A percentile compares a stretch with the other conserved stretches of the same genome.
These are phyloP conservation scores for Aradophagus sp. DNA, from an alignment of 1,140 invertebrate genomes.

Conservation along the genomic window DNA sequence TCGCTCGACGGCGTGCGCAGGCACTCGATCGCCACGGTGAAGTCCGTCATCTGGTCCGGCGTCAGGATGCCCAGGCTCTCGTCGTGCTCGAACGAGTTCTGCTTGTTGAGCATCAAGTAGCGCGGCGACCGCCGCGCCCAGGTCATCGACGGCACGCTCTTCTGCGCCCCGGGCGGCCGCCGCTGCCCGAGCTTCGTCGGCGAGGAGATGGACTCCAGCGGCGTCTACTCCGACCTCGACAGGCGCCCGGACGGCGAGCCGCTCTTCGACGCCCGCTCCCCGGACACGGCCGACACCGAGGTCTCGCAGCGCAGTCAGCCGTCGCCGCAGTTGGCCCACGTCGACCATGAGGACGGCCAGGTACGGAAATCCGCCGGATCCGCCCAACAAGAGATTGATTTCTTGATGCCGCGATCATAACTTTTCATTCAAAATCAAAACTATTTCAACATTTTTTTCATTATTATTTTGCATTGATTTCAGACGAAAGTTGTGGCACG, in stretches of 20 bases:
- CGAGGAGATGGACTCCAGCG: conserved; percentile 89
- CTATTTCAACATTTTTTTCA: too few species aligned
- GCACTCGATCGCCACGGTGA: too few species aligned
- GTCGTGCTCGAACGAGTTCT: conserved; percentile 84
- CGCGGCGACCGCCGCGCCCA: conserved; percentile 78
- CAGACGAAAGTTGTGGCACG: too few species aligned
- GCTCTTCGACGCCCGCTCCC: conserved; percentile 61
- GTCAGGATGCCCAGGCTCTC: conserved; percentile 88
- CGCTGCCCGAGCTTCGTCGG: conserved; percentile 73
- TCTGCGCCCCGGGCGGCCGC: conserved; percentile 77
- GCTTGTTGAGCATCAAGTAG: conserved; percentile 78
- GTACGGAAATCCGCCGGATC: conserved; percentile 9
- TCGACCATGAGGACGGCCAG: conserved; percentile 27
- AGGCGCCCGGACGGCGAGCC: conserved; percentile 71
- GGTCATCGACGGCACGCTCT: conserved; percentile 89
- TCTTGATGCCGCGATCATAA: too few species aligned
- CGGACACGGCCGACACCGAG: conserved; percentile 69
- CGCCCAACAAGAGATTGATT: too few species aligned
- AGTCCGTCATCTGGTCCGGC: too few species aligned
- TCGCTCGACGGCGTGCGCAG: too few species aligned
- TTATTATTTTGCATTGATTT: too few species aligned
- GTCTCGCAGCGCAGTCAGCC: conserved; percentile 68
- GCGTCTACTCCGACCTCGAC: conserved; percentile 89
- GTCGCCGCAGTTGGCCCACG: conserved; percentile 55
- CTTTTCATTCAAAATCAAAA: too few species aligned